phyloP scores from a whole-genome alignment of 2,888 invertebrate genomes.

The Steinernema carpocapsae region DNA sequence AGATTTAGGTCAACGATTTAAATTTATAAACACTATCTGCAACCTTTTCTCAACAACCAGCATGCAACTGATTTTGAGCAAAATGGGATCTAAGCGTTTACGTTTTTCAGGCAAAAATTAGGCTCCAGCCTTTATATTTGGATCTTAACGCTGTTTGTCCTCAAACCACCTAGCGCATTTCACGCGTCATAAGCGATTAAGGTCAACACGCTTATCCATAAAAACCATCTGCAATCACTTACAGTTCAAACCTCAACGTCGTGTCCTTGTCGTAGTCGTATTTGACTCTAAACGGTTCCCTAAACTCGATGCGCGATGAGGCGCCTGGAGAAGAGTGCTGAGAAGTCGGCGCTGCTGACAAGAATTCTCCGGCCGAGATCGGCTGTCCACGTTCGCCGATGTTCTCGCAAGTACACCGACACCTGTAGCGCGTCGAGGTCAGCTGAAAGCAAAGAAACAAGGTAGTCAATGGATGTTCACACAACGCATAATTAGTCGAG shows the following conservation, averaged over 20 bases:
- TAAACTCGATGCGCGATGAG: neutral
- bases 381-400: slow-evolving; percentile 33
- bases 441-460: slow-evolving; percentile 23
- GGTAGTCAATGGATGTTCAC: neutral
- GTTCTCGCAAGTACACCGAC: slow-evolving; percentile 28
- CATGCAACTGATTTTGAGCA: too few species aligned
- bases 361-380: slow-evolving; percentile 13
- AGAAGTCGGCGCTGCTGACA: neutral
- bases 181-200: too few species aligned
- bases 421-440: slow-evolving; percentile 34
- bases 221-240: neutral
- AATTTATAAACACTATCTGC: too few species aligned
- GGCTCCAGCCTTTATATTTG: too few species aligned
- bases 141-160: too few species aligned
- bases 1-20: neutral
- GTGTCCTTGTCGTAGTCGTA: slow-evolving; percentile 32
- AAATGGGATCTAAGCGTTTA: too few species aligned
- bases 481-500: slow-evolving; percentile 26
- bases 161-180: too few species aligned
- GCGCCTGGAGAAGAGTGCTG: neutral
- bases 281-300: slow-evolving; percentile 1
- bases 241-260: slow-evolving; percentile 13
- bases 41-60: too few species aligned
- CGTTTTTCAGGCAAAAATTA: too few species aligned
- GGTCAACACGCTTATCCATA: neutral